phyloP scores from a whole-genome alignment of 1,140 invertebrate genomes.

The Choristoneura fumiferana region DNA sequence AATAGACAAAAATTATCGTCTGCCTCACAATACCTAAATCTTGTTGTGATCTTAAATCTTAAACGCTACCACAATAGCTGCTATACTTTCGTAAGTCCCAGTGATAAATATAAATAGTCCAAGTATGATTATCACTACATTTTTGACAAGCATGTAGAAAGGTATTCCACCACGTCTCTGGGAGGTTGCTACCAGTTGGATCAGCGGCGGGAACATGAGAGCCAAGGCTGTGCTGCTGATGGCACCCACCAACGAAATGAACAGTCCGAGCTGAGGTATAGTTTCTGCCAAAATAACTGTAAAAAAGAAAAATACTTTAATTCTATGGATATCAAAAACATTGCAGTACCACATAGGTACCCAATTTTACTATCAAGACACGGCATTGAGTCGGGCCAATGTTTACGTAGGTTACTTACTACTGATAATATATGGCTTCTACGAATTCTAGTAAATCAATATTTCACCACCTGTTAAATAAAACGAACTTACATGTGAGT shows the following conservation, averaged over 20 bases:
- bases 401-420: too few species aligned
- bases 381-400: too few species aligned
- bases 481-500: slow-evolving; percentile 58
- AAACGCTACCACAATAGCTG: slow-evolving; percentile 80
- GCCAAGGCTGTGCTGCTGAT: slow-evolving; percentile 92
- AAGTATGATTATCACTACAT: slow-evolving; percentile 83
- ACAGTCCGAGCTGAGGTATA: slow-evolving; percentile 90
- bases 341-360: too few species aligned
- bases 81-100: slow-evolving; percentile 86
- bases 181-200: slow-evolving; percentile 85
- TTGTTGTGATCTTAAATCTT: slow-evolving; percentile 25
- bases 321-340: too few species aligned
- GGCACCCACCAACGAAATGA: slow-evolving; percentile 95
- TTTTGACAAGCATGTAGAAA: slow-evolving; percentile 76
- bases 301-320: slow-evolving; percentile 42
- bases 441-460: too few species aligned
- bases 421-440: too few species aligned
- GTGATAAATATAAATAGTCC: slow-evolving; percentile 85
- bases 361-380: too few species aligned
- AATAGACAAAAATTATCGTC: too few species aligned
- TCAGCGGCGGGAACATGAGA: slow-evolving; percentile 92
- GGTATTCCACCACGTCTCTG: slow-evolving; percentile 68
- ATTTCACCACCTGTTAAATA: too few species aligned
- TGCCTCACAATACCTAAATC: neutral
- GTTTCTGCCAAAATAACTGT: slow-evolving; percentile 89